These are phyloP conservation scores for Luidia sarsii DNA, from an alignment of 53 echinoderm and acorn worm species.

Conservation along the genomic window DNA sequence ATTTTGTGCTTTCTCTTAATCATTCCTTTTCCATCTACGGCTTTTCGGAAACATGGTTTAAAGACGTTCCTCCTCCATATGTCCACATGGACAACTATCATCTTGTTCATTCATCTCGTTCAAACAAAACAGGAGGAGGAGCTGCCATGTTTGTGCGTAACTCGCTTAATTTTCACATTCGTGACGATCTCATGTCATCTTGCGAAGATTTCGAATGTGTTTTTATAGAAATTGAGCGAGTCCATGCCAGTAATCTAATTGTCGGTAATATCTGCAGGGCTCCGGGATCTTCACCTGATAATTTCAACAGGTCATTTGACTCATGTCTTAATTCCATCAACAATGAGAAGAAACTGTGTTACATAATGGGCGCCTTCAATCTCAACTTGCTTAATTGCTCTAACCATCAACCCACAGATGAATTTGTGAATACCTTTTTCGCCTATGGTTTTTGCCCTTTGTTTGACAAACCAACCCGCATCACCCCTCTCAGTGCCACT, in stretches of 20 bases:
- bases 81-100: neutral
- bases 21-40: no score
- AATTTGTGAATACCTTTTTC: neutral
- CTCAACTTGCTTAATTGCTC: neutral
- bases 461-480: neutral
- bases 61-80: neutral
- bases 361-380: no score
- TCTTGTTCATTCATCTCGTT: constrained; percentile 7
- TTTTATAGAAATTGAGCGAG: constrained; percentile 4
- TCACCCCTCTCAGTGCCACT: no score
- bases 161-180: neutral
- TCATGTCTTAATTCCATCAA: constrained; percentile 5
- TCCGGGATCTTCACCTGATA: neutral
- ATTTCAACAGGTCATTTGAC: constrained; percentile 7
- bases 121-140: neutral
- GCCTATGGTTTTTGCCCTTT: neutral
- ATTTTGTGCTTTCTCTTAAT: neutral
- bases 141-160: neutral
- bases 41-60: constrained; percentile 15
- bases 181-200: neutral
- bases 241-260: neutral
- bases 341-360: constrained; percentile 1
- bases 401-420: neutral
- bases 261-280: constrained; percentile 27
- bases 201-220: neutral